These are phyloP conservation scores for Incurvaria masculella DNA, from an alignment of 2,888 invertebrate species.

Conservation along the genomic window DNA sequence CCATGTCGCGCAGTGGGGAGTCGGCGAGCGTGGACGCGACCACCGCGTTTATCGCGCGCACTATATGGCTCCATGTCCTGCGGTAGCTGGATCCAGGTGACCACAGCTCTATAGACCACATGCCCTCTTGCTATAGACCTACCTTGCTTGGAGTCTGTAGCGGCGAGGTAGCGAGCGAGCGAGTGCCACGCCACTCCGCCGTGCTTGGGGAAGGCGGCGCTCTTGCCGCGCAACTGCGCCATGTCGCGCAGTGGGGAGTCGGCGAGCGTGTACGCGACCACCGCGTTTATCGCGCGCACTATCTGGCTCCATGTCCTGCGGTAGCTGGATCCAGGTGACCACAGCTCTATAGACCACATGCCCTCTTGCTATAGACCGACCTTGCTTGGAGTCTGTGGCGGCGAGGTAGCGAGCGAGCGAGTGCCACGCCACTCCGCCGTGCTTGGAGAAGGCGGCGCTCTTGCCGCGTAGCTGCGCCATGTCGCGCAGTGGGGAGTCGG, in stretches of 20 bases:
- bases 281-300: constrained; percentile 56
- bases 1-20: constrained; percentile 54
- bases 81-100: no score
- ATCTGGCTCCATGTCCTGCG: constrained; percentile 56
- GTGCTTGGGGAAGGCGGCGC: constrained; percentile 78
- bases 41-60: constrained; percentile 58
- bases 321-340: no score
- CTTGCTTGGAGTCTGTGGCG: constrained; percentile 31
- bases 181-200: constrained; percentile 70
- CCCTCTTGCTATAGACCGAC: no score
- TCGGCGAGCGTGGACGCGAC: constrained; percentile 65
- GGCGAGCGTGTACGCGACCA: constrained; percentile 66
- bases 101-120: no score
- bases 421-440: constrained; percentile 69
- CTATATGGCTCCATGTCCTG: constrained; percentile 54
- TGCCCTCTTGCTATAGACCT: no score
- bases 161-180: constrained; percentile 40
- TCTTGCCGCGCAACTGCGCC: constrained; percentile 64
- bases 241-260: constrained; percentile 56
- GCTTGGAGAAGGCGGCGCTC: constrained; percentile 78
- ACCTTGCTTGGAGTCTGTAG: constrained; percentile 33
- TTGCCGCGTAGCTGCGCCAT: constrained; percentile 67
- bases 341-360: no score
- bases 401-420: constrained; percentile 49
- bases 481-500: constrained; percentile 50